These are phyloP conservation scores for Linyphia triangularis DNA, from an alignment of 2,888 invertebrate species.

Conservation along the genomic window DNA sequence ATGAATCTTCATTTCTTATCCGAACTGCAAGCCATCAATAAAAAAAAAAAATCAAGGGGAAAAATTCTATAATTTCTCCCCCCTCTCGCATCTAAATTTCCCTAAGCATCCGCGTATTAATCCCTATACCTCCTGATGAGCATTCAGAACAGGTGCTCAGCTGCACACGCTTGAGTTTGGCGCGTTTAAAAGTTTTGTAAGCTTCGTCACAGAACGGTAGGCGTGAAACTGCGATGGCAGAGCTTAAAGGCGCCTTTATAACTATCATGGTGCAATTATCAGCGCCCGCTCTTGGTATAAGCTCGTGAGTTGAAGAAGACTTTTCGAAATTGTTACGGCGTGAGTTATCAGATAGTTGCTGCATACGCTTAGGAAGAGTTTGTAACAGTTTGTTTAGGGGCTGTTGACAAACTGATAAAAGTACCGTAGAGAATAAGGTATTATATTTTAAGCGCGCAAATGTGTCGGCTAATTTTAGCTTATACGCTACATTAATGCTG, in stretches of 20 bases:
- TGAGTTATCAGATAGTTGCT: conserved; percentile 55
- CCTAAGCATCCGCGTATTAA: conserved; percentile 19
- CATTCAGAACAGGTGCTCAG: conserved; percentile 42
- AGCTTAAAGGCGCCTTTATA: conserved; percentile 54
- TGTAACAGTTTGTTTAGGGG: neutral
- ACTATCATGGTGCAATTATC: conserved; percentile 61
- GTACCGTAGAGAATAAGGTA: too few relatives aligned
- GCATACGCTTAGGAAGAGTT: conserved; percentile 21
- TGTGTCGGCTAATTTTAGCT: too few relatives aligned
- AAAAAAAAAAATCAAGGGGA: neutral
- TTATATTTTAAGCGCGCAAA: too few relatives aligned
- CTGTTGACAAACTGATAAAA: conserved; percentile 22
- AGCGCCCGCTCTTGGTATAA: too few relatives aligned
- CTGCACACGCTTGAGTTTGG: conserved; percentile 25
- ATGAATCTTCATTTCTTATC: conserved; percentile 27
- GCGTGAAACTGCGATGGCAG: conserved; percentile 41
- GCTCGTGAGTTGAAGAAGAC: conserved; percentile 38
- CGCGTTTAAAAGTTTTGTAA: neutral
- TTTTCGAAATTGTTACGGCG: conserved; percentile 45
- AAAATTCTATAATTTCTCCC: conserved; percentile 10
- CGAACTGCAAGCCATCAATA: neutral
- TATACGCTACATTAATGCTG: too few relatives aligned
- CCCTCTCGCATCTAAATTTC: conserved; percentile 18
- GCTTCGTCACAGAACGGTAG: conserved; percentile 16
- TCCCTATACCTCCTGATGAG: conserved; percentile 9